phyloP scores from a whole-genome alignment of 1,140 invertebrate genomes.

The Parapsyche elsis region DNA sequence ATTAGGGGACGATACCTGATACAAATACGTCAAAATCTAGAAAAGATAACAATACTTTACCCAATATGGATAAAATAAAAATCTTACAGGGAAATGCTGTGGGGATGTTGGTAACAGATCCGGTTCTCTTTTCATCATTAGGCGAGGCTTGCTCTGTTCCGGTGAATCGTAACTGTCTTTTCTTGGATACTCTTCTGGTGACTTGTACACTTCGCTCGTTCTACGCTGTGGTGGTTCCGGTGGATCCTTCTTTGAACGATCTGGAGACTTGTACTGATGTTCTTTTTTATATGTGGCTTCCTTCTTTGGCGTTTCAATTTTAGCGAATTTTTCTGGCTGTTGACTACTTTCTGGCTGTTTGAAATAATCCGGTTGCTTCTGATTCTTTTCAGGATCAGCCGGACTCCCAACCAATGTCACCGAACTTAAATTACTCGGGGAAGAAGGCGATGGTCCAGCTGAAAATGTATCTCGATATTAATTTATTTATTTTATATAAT shows the following conservation, averaged over 20 bases:
- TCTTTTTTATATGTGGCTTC: conserved; percentile 2
- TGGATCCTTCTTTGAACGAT: conserved; percentile 46
- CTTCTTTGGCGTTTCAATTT: neutral
- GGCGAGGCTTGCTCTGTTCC: conserved; percentile 36
- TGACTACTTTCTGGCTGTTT: conserved; percentile 34
- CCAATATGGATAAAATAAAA: neutral
- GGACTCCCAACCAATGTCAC: conserved; percentile 75
- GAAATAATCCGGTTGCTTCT: conserved; percentile 49
- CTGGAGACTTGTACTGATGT: conserved; percentile 44
- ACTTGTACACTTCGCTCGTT: neutral
- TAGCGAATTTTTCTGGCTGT: neutral
- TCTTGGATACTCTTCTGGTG: conserved; percentile 34
- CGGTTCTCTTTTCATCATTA: conserved; percentile 51
- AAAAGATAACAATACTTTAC: neutral
- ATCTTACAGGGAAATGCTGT: conserved; percentile 52
- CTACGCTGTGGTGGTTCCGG: neutral
- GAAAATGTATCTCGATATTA: neutral
- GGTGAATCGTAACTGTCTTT: conserved; percentile 37
- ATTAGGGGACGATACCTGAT: no score
- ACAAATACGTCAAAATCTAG: neutral
- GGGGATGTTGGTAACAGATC: conserved; percentile 51
- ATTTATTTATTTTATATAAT: conserved; percentile 16
- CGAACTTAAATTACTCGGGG: conserved; percentile 78
- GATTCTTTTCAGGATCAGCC: conserved; percentile 54
- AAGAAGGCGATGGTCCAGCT: conserved; percentile 66